A percentile compares a stretch with the other conserved stretches of the same genome.
Evolutionary conservation across 2,888 invertebrate genomes (phyloP).

Genomic region (Volucella inanis): DNA sequence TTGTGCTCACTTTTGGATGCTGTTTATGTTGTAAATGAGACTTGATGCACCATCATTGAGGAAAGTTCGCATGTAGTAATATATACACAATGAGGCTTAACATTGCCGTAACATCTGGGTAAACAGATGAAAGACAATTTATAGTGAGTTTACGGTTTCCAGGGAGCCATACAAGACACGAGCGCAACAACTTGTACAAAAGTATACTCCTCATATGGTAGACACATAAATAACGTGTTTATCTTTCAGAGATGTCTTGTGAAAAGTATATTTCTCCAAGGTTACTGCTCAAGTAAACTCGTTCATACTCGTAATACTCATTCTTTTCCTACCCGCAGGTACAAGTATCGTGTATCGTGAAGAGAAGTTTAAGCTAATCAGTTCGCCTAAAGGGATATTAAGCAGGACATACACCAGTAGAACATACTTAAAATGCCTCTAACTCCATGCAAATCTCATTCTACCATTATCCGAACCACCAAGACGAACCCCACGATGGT

Average conservation of each 20-base stretch:
- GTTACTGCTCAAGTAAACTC: constrained; percentile 18
- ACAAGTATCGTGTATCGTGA: neutral
- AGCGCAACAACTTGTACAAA: neutral
- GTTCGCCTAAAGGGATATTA: constrained; percentile 30
- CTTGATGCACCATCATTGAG: constrained; percentile 21
- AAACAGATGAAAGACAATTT: constrained; percentile 35
- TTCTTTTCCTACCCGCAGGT: constrained; percentile 7
- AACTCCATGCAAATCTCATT: constrained; percentile 41
- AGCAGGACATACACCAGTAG: constrained; percentile 36
- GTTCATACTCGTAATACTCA: neutral
- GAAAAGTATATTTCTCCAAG: constrained; percentile 26
- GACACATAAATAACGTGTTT: neutral
- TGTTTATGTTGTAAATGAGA: constrained; percentile 64
- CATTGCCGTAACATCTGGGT: constrained; percentile 66
- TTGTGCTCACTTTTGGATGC: constrained; percentile 42
- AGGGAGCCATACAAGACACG: constrained; percentile 6
- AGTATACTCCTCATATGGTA: neutral
- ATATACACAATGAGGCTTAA: constrained; percentile 20
- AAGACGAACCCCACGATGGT: neutral
- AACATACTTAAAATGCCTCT: neutral
- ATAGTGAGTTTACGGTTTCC: neutral
- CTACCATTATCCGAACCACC: neutral
- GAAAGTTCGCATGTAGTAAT: neutral
- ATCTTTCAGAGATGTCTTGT: neutral
- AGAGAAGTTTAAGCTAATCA: constrained; percentile 57